A percentile compares a stretch with the other conserved stretches of the same genome.
These are phyloP conservation scores for Rosalia funebris DNA, from an alignment of 2,888 invertebrate genomes.

Conservation along the genomic window DNA sequence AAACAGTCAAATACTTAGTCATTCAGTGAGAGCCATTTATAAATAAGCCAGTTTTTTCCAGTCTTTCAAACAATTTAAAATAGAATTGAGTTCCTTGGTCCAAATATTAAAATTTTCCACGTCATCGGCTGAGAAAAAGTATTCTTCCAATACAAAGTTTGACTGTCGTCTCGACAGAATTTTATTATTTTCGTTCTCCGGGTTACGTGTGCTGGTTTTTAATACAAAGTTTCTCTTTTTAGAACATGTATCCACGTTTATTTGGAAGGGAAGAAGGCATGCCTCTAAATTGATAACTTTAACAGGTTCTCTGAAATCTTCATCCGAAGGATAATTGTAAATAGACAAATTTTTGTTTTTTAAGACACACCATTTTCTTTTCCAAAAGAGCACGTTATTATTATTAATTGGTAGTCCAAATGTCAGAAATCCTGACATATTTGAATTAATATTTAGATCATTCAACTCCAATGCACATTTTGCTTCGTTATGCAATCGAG, in stretches of 20 bases:
- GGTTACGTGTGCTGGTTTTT: conserved; percentile 49
- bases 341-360: conserved; percentile 62
- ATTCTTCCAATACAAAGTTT: too few relatives aligned
- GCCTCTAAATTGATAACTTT: conserved; percentile 61
- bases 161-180: too few relatives aligned
- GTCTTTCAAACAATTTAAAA: too few relatives aligned
- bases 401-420: conserved; percentile 61
- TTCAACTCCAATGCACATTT: conserved; percentile 35
- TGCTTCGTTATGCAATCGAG: conserved; percentile 26
- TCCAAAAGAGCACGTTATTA: conserved; percentile 64
- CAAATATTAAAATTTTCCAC: too few relatives aligned
- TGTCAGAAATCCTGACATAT: conserved; percentile 65
- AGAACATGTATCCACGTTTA: conserved; percentile 62
- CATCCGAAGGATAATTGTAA: conserved; percentile 67
- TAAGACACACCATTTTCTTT: conserved; percentile 68
- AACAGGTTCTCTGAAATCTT: conserved; percentile 57
- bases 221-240: conserved; percentile 64
- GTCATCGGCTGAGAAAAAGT: too few relatives aligned
- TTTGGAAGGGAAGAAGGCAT: conserved; percentile 50
- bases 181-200: conserved; percentile 28
- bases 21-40: too few relatives aligned
- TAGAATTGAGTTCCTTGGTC: too few relatives aligned
- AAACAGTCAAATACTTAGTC: too few relatives aligned
- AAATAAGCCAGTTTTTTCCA: too few relatives aligned
- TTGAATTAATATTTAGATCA: conserved; percentile 38